Evolutionary conservation across 1,140 invertebrate genomes (phyloP).

Genomic region (Coboldia fuscipes): DNA sequence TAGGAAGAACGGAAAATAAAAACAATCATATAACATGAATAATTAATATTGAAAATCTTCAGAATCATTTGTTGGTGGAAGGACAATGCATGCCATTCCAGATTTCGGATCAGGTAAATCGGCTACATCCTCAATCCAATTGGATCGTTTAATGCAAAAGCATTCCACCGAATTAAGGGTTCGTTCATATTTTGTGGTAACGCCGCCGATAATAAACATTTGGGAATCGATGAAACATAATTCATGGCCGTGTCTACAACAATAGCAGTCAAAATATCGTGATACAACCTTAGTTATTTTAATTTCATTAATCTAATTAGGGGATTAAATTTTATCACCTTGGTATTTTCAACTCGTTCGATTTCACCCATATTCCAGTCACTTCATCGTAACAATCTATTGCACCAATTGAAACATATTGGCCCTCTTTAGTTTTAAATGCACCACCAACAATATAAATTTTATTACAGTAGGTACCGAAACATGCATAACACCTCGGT

Average conservation of each 20-base stretch:
- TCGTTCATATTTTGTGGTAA: neutral
- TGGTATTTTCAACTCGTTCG: neutral
- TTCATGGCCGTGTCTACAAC: neutral
- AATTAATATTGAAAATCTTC: slow-evolving; percentile 1
- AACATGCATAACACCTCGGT: neutral
- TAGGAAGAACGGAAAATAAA: slow-evolving; percentile 18
- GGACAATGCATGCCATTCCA: neutral
- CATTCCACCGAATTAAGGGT: neutral
- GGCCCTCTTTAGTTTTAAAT: neutral
- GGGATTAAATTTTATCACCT: too few species aligned
- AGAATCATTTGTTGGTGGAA: too few species aligned
- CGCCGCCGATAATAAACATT: neutral
- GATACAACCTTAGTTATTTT: neutral
- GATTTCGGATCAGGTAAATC: neutral
- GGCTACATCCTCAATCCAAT: neutral
- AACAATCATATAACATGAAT: slow-evolving; percentile 1
- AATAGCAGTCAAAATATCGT: neutral
- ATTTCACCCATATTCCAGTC: neutral
- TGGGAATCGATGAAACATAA: neutral
- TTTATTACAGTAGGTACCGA: neutral
- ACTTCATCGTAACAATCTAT: neutral
- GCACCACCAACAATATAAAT: neutral
- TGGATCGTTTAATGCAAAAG: neutral
- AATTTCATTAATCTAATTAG: neutral
- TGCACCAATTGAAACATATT: neutral